Base-by-base conservation (phyloP, 2,888 invertebrate species). In the Acronicta leporina region DNA sequence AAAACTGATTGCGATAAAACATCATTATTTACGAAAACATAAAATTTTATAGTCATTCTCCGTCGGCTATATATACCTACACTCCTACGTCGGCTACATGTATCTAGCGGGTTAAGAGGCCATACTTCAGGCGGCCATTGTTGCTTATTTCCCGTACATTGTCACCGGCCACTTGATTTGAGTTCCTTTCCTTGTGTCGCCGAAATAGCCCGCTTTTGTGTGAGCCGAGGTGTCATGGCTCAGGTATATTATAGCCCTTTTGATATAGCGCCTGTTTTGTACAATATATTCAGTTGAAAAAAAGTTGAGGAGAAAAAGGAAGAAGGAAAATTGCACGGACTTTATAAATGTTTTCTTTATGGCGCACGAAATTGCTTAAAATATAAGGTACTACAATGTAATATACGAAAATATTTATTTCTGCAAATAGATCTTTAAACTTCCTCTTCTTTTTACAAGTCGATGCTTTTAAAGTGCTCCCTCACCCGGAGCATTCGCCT, bases 111-210 rank as follows among this genome's bases (percentile, higher is more conserved):
- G 46, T 61, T 61, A 63, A 78, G 76, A 63, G 78, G 75, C 58
- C 55, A 65, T 71, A 68, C 78, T 78, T 65, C 62, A 75, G 54
- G 15, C n/a, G 60, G 70, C 76, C 67, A 77, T 79, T 79, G 79
- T 79, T 68, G 63, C 61, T 69, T 66, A 78, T 78, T 78, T 78
- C 78, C 75, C 64, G 78, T 71, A 68, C 79, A 79, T 79, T 79
- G 79, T 79, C 61, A 53, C 49, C 58, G 52, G 53, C 68, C 79
- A 68, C 79, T 79, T 79, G 73, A 75, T 77, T 73, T 68, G 70
- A 79, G 79, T 51, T 68, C 58, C 69, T 70, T 75, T 65, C 60
- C 68, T 63, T 69, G 60, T 68, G 66, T 51, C 66, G 63, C 67
- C 73, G 67, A 77, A 77, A 74, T 75, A 76, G 76, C 63, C 66